Base-by-base conservation (phyloP, 2,888 invertebrate species). In the Orchesella flavescens region DNA sequence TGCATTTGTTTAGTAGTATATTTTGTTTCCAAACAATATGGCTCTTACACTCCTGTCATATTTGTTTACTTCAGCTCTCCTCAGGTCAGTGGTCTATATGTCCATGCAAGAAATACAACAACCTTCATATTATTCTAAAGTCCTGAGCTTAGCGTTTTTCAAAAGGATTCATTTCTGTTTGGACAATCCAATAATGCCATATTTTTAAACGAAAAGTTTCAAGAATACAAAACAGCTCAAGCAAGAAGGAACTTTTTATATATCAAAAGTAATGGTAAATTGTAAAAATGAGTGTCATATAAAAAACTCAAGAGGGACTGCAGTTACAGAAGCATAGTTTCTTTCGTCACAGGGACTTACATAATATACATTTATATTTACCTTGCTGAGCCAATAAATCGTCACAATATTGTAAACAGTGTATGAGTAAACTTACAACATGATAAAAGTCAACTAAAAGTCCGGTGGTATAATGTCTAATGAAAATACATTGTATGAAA, bases 381-480 rank as follows among this genome's bases (percentile, higher is more conserved):
- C 7, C 3, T 34, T 4, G 34, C 34, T 34, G 34, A 43, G 23
- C 63, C 34, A 63, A 63, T 63, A 63, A 63, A 63, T 23, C 34
- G 34, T 34, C 23, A 71, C 63, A 73, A 73, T 55, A 80, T 57
- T 73, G 79, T 73, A 72, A 73, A 65, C 65, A 80, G 74, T 80
- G 61, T 68, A 80, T 46, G 80, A 68, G 55, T 23, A 63, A 49
- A 73, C 80, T 74, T 80, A 74, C 73, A 80, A 66, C 74, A 80
- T 74, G 80, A 74, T 80, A 74, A 80, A 74, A 80, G 80, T 80
- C 79, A 73, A 44, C 63, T 80, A 66, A 80, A 80, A 72, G 79
- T 78, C 69, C 17, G 44, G 2, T 15, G 17, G 21, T 55, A 59
- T 73, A 72, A 57, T 65, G 74, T 65, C 65, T 80, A 80, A 80